A percentile compares a stretch with the other conserved stretches of the same genome.
Evolutionary conservation across 2,113 vertebrate genomes (phyloP).

Genomic region (Chinchilla lanigera): DNA sequence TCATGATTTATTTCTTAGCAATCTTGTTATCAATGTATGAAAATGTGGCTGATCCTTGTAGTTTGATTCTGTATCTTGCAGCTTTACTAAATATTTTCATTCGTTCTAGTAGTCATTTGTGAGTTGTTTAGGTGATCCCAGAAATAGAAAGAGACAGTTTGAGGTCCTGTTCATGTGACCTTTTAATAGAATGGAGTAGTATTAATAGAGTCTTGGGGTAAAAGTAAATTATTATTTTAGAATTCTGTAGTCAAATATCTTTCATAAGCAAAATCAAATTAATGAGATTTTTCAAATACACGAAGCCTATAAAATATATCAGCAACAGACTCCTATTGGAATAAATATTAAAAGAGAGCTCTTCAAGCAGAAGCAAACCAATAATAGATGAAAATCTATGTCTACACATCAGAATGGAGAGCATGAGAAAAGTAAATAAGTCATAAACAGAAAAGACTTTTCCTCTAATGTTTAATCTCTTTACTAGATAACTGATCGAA

Average conservation of each 20-base stretch:
- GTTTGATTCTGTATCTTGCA: not conserved
- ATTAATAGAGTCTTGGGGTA: not conserved
- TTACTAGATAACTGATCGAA: not conserved
- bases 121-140: not conserved
- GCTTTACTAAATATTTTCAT: not conserved
- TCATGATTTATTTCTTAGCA: not conserved
- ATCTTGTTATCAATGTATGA: not conserved
- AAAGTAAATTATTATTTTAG: not conserved
- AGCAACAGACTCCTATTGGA: not conserved
- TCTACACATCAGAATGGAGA: not conserved
- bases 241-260: not conserved
- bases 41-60: not conserved
- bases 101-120: not conserved
- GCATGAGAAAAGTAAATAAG: not conserved
- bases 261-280: not conserved
- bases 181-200: not conserved
- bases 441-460: not conserved
- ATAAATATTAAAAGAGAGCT: not conserved
- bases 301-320: not conserved
- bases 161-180: no score
- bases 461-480: not conserved
- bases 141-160: no score
- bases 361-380: not conserved
- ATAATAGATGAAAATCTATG: not conserved
- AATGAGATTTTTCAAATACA: not conserved